Base-by-base conservation (phyloP, 2,797 vertebrate genomes). In the Lithobates pipiens region DNA sequence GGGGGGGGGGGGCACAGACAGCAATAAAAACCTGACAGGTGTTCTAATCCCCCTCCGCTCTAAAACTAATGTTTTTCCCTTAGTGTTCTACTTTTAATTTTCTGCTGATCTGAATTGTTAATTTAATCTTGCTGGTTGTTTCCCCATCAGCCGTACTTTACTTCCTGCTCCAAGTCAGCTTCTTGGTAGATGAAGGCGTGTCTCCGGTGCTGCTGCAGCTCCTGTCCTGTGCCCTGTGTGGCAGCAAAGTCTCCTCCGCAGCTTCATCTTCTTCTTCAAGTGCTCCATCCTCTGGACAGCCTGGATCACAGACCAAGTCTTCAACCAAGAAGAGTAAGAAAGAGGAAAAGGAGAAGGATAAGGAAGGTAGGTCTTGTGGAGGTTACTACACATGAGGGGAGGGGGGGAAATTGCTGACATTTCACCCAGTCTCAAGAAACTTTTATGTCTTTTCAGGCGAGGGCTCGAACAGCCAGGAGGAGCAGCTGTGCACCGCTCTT, bases 291-390 rank as follows among this genome's bases (percentile, higher is more conserved):
- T 91, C 95, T 0, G 96, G 97, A 78, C 98, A 98, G 89, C 89
- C 96, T 0, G 70, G 91, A 0, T 91, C 97, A 2, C 98, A 98
- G 92, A 96, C 96, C 92, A 99, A 98, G 90, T 98, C 98, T 1
- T 99, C 98, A 61, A 96, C 96, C 80, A 99, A 99, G 92, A 99
- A 99, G 93, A 99, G 97, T 95, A 99, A 99, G 92, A 99, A 99
- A 87, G 98, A 99, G 89, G 98, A 99, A 86, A 98, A 97, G 88
- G 98, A 99, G 81, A 99, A 99, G 88, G 98, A 99, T 73, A 96
- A 97, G 91, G 98, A 99, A n/a, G 97, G 98, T 98, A 89, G 94
- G 94, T 67, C 10, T 3, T 7, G 15, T 25, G 3, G 25, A 67
- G 50, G 50, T 1, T 54, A 18, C 7, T 54, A 18, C 7, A 65